These are phyloP conservation scores for Fregata magnificens DNA, from an alignment of 2,113 vertebrate species.

Conservation along the genomic window DNA sequence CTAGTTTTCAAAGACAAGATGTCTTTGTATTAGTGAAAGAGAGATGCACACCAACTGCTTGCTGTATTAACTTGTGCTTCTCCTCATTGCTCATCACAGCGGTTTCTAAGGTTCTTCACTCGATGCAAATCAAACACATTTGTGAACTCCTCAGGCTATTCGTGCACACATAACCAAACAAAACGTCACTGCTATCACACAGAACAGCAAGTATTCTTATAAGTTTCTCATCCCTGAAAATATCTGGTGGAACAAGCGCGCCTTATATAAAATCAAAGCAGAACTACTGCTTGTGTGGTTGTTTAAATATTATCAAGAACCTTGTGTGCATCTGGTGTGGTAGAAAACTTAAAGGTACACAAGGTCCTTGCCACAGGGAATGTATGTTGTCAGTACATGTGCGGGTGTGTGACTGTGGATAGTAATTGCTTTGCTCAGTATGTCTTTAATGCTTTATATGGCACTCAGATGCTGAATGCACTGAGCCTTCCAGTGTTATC, in stretches of 20 bases:
- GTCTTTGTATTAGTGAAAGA: not conserved
- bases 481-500: not conserved
- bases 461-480: not conserved
- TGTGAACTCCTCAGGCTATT: slow-evolving; percentile 8
- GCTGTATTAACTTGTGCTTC: not conserved
- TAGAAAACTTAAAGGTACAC: not conserved
- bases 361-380: not conserved
- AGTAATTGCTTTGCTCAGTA: not conserved
- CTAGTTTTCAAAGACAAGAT: not conserved
- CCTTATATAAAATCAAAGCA: not conserved
- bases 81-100: not conserved
- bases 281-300: not conserved
- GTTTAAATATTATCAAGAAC: not conserved
- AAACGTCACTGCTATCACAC: not conserved
- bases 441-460: not conserved
- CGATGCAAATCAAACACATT: not conserved
- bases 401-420: not conserved
- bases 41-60: not conserved
- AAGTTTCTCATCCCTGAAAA: not conserved
- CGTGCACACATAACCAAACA: not conserved
- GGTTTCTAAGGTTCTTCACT: not conserved
- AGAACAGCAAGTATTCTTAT: not conserved
- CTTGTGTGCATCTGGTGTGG: not conserved
- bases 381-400: not conserved
- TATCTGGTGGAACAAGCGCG: not conserved